A percentile compares a stretch with the other conserved stretches of the same genome.
These are phyloP conservation scores for Sebastes trivittatus DNA, from an alignment of 2,797 vertebrate species.

Conservation along the genomic window DNA sequence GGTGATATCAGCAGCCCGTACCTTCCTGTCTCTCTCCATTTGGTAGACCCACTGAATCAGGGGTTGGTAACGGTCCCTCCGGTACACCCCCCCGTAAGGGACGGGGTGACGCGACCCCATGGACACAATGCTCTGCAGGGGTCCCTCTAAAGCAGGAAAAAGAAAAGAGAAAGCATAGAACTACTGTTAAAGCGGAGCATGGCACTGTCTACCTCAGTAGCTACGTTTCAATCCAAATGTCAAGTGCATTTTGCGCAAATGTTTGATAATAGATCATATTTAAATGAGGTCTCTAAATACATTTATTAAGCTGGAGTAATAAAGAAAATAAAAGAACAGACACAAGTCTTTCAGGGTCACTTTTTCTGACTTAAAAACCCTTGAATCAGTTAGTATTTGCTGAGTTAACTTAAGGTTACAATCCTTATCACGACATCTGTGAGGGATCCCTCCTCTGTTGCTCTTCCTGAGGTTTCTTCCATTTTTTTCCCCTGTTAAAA, in stretches of 20 bases:
- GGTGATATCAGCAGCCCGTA: slow-evolving; percentile 69
- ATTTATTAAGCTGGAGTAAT: not conserved
- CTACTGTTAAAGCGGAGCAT: not conserved
- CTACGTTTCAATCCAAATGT: slow-evolving; percentile 16
- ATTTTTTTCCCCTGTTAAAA: no score
- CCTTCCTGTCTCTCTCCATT: slow-evolving; percentile 77
- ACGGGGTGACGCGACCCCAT: slow-evolving; percentile 76
- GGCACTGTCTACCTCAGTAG: not conserved
- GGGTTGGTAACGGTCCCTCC: slow-evolving; percentile 59
- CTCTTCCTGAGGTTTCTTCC: no score
- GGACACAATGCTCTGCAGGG: slow-evolving; percentile 77
- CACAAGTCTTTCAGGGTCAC: not conserved
- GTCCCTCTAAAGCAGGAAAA: slow-evolving; percentile 52
- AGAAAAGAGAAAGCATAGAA: not conserved
- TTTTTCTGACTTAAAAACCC: not conserved
- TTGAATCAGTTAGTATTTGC: not conserved
- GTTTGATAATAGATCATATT: slow-evolving; percentile 2
- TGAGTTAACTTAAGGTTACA: not conserved
- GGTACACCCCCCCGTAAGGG: slow-evolving; percentile 45
- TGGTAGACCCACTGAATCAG: slow-evolving; percentile 67
- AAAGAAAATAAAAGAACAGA: not conserved
- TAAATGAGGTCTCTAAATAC: not conserved
- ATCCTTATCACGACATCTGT: not conserved
- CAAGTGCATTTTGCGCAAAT: slow-evolving; percentile 11
- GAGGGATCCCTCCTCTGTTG: no score